Evolutionary conservation across 2,113 vertebrate species (phyloP), one percentile per base, ranked within the genome.

Genomic region (Eurypyga helias): DNA sequence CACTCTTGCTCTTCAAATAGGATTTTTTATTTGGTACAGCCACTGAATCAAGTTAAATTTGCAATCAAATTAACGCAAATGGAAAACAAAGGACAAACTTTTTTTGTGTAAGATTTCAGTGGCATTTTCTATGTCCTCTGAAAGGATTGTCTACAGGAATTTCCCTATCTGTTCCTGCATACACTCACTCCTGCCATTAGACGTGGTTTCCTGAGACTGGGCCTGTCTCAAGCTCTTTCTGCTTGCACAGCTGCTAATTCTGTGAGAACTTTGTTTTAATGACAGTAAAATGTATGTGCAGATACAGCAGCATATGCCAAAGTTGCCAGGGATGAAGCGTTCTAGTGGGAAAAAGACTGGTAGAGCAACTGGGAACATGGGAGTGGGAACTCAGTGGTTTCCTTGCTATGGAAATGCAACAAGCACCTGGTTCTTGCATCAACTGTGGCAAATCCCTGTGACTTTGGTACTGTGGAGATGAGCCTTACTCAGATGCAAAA

Each of bases 181-280:
- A 49, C 10, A 51, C 57, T 94, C 10, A 51, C 57, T 94, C 48
- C 49, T 72, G 64, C 41, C 90, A 19, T 55, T 67, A 91, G 28
- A 84, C 0, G 4, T 57, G 31, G 23, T 43, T 52, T 75, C 41
- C 77, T 33, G 43, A 72, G 41, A 83, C 13, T 12, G 38, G 70
- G 43, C 43, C n/a, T 38, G 55, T 38, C 46, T 85, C 29, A 80
- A 83, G 31, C 46, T 54, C 38, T 51, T 52, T 78, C 17, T 80
- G 21, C 62, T 84, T 65, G 69, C 62, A 65, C 23, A 87, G 69
- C 25, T 61, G n/a, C 76, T 61, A 62, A 57, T 60, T 73, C 72
- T 73, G 75, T 76, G 55, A 89, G 73, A 93, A 86, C 28, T 91
- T 76, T 61, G n/a, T 41, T 85, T 90, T 69, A 93, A 72, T 78